These are phyloP conservation scores for Campoplex capitator DNA, from an alignment of 2,888 invertebrate species.

Conservation along the genomic window DNA sequence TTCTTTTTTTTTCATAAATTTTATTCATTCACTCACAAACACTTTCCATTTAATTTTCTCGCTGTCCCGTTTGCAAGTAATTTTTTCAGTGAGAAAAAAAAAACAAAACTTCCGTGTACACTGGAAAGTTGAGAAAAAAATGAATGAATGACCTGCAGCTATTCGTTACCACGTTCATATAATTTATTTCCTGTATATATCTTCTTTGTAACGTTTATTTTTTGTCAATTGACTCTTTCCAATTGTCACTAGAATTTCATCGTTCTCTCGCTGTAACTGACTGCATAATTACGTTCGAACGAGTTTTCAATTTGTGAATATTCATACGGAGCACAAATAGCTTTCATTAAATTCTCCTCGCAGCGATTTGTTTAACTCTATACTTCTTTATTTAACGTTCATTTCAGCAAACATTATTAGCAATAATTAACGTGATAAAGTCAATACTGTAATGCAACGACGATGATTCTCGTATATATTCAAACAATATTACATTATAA, in stretches of 20 bases:
- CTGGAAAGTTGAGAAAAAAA: neutral
- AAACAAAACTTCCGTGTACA: neutral
- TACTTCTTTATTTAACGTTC: neutral
- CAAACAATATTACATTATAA: neutral
- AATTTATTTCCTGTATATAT: neutral
- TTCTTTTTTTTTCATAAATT: neutral
- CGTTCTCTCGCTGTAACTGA: neutral
- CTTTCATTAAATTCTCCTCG: neutral
- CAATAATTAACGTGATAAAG: neutral
- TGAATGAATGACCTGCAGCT: neutral
- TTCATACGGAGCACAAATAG: neutral
- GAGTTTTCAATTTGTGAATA: neutral
- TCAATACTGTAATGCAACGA: neutral
- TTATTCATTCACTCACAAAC: constrained; percentile 1
- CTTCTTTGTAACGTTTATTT: neutral
- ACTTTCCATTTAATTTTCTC: constrained; percentile 4
- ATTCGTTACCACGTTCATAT: neutral
- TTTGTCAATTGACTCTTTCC: neutral
- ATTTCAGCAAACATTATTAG: neutral
- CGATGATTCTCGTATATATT: neutral
- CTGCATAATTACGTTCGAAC: neutral
- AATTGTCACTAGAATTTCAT: neutral
- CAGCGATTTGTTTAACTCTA: neutral
- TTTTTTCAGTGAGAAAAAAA: neutral
- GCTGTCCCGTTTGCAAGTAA: neutral